phyloP scores from a whole-genome alignment of 2,797 vertebrate species.

The Simalia tracyae region DNA sequence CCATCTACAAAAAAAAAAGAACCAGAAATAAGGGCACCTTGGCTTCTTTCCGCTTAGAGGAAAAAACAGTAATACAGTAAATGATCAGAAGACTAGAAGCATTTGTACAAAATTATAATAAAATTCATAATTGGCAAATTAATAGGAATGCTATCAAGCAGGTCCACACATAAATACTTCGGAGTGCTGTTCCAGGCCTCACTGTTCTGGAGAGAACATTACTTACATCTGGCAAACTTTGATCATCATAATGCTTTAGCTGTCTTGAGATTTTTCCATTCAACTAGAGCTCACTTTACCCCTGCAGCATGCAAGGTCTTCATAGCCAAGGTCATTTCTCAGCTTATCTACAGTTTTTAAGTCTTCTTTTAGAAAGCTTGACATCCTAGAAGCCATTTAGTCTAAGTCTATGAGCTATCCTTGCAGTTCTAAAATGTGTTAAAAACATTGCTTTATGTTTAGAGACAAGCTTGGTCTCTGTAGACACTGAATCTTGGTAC shows the following conservation, averaged over 20 bases:
- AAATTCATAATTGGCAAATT: not conserved
- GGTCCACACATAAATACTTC: not conserved
- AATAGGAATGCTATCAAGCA: not conserved
- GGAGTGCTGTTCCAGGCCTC: not conserved
- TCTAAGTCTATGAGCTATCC: not conserved
- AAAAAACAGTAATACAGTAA: too few relatives aligned
- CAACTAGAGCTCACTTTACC: not conserved
- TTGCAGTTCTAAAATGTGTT: not conserved
- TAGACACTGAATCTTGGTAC: not conserved
- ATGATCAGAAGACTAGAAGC: too few relatives aligned
- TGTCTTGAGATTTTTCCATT: not conserved
- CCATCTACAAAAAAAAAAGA: not conserved
- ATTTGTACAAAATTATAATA: not conserved
- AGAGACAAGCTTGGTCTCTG: not conserved
- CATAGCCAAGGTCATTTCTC: not conserved
- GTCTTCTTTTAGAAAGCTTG: not conserved
- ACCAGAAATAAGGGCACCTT: not conserved
- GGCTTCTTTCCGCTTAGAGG: too few relatives aligned
- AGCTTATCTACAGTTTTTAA: not conserved
- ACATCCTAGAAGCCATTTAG: not conserved
- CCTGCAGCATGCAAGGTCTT: not conserved
- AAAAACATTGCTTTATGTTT: not conserved
- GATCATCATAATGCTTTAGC: not conserved
- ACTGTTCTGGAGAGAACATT: not conserved
- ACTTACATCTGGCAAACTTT: not conserved